Conservation (phyloP, 2,113 vertebrate species). For the Setophaga kirtlandii region DNA sequence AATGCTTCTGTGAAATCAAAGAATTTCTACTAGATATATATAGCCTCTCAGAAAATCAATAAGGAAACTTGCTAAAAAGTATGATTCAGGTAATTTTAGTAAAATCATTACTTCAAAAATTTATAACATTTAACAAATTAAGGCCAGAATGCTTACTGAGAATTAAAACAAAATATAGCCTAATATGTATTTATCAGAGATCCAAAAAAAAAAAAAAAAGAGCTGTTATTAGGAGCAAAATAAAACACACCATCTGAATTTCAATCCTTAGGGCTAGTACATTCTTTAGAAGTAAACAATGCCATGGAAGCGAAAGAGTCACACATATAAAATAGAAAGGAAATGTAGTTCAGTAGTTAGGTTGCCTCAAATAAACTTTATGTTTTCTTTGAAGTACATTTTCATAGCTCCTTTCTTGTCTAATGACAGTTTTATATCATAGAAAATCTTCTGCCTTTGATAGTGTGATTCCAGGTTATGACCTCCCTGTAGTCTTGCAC, state of each 20-base stretch:
- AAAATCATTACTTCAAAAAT: neutral
- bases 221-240: neutral
- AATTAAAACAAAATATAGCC: neutral
- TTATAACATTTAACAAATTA: neutral
- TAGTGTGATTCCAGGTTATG: neutral
- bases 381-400: neutral
- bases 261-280: neutral
- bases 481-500: neutral
- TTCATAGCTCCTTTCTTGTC: neutral
- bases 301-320: fast-evolving
- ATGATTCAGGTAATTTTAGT: neutral
- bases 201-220: neutral
- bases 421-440: neutral
- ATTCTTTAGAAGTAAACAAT: neutral
- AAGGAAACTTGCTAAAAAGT: neutral
- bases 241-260: neutral
- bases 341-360: neutral
- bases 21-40: neutral
- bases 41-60: neutral
- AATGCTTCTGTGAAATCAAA: neutral
- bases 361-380: neutral
- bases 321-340: neutral
- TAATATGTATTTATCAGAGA: neutral
- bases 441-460: neutral
- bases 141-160: fast-evolving